Base-by-base conservation (phyloP, 1,140 invertebrate species). In the Meloidogyne hapla region DNA sequence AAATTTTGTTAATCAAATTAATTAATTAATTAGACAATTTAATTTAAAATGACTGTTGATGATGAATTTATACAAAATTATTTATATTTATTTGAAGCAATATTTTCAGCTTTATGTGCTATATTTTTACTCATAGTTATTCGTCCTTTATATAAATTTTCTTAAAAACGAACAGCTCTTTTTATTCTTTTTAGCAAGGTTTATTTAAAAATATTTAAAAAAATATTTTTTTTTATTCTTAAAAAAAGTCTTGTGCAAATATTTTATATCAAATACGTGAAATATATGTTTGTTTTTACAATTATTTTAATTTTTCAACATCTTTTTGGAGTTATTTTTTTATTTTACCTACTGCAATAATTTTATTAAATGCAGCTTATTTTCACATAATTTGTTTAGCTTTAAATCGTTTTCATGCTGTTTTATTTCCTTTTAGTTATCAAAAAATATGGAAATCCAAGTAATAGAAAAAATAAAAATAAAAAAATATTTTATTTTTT, bases 121-220 rank as follows among this genome's bases (percentile, higher is more conserved):
- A 4, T 33, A 6, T 33, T 33, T 33, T 33, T 33, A 33, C 4
- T 33, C 9, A 33, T 33, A 33, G 9, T 33, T 33, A 56, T 56
- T 56, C 48, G 48, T 56, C 48, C 48, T 8, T 18, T 56, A 8
- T 56, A 56, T 21, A 56, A n/a, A n/a, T 56, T 56, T 56, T 56
- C 48, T n/a, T n/a, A 56, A n/a, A 9, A 56, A n/a, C 18, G 48
- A n/a, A 56, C 48, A 15, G 48, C 48, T n/a, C 48, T 56, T n/a
- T 56, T n/a, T 56, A 56, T 56, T 56, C 48, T 56, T 56, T 56
- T 56, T 56, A 56, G 48, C 48, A 56, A 56, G 48, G 48, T 56
- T 56, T 56, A n/a, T n/a, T n/a, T n/a, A n/a, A n/a, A n/a, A n/a
- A n/a, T n/a, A n/a, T n/a, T n/a, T n/a, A n/a, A n/a, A n/a, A n/a